phyloP scores from a whole-genome alignment of 2,888 invertebrate species.

The Cremastobaeus sp. region DNA sequence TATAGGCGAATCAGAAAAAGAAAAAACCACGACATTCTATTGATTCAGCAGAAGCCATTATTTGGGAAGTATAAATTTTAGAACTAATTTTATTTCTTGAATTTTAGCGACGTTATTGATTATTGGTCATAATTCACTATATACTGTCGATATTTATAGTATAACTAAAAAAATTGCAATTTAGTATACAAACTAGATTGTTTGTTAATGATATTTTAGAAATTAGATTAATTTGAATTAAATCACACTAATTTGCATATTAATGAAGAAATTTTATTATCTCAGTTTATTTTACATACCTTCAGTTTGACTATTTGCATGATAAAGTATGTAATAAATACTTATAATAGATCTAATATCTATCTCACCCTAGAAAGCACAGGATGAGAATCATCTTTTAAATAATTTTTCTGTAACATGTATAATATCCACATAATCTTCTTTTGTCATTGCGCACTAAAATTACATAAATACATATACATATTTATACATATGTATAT shows the following conservation, averaged over 20 bases:
- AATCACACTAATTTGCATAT: conserved; percentile 13
- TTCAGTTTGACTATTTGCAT: conserved; percentile 57
- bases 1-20: no score
- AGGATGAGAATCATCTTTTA: conserved; percentile 37
- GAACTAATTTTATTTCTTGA: no score
- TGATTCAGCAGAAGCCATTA: no score
- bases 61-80: no score
- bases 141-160: no score
- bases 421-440: conserved; percentile 53
- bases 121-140: no score
- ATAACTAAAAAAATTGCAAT: no score
- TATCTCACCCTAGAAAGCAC: conserved; percentile 26
- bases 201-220: neutral
- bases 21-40: no score
- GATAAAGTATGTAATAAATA: conserved; percentile 56
- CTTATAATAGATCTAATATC: conserved; percentile 55
- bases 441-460: conserved; percentile 49
- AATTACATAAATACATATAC: conserved; percentile 50
- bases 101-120: no score
- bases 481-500: conserved; percentile 12
- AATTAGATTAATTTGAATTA: neutral
- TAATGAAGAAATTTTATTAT: conserved; percentile 56
- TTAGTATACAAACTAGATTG: no score
- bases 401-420: conserved; percentile 44
- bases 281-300: conserved; percentile 53